phyloP scores from a whole-genome alignment of 1,140 invertebrate genomes.

The Geopemphigus sp. region DNA sequence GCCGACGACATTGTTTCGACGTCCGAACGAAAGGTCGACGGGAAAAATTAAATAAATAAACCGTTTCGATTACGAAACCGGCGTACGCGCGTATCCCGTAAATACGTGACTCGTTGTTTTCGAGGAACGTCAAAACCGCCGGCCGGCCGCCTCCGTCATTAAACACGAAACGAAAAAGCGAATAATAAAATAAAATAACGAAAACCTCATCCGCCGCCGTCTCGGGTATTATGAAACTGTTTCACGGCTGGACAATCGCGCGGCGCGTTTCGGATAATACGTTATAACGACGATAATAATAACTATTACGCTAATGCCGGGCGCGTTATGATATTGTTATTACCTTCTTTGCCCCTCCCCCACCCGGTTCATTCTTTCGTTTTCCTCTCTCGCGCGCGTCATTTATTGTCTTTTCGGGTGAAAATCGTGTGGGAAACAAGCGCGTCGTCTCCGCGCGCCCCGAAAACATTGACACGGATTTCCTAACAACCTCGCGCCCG shows the following conservation, averaged over 20 bases:
- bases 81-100: background rate
- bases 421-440: conserved; percentile 23
- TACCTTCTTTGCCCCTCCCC: no score
- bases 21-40: conserved; percentile 1
- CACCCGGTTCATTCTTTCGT: no score
- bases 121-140: conserved; percentile 13
- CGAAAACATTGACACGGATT: background rate
- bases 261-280: conserved; percentile 16
- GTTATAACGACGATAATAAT: conserved; percentile 15
- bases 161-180: background rate
- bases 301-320: background rate
- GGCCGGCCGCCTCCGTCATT: background rate
- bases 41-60: background rate
- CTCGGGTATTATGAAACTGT: conserved; percentile 18
- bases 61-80: conserved; percentile 7
- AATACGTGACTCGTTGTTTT: conserved; percentile 42
- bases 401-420: conserved; percentile 33
- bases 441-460: background rate
- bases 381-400: no score
- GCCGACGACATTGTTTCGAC: background rate
- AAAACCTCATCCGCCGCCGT: conserved; percentile 29
- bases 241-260: conserved; percentile 32
- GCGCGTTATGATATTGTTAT: conserved; percentile 6
- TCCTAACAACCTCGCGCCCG: no score
- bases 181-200: background rate